Percentiles rank a stretch among this genome's conserved stretches.
Conservation (phyloP, 2,113 vertebrate species). For the Daboia siamensis region DNA sequence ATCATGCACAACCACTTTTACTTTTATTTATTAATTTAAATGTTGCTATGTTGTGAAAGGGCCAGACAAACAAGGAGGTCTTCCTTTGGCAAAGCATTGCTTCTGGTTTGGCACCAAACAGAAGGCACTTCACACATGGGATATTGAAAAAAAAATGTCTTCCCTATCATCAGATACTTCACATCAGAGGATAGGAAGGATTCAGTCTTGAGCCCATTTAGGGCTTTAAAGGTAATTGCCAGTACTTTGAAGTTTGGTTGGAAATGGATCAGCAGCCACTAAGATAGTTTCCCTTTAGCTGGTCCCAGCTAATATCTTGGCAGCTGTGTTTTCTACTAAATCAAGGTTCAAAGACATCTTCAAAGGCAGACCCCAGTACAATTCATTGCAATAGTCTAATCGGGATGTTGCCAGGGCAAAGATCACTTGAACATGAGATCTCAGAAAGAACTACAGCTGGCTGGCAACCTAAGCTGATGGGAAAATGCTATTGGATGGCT, state of each 20-base stretch:
- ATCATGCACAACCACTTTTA: background rate
- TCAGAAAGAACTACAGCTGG: background rate
- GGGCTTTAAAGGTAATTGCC: background rate
- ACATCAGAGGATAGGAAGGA: conserved; percentile 1
- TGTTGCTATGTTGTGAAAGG: background rate
- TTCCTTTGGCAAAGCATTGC: background rate
- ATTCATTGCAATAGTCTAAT: background rate
- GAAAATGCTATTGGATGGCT: background rate
- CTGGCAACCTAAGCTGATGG: background rate
- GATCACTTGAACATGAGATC: background rate
- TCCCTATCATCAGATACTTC: background rate
- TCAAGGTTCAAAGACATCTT: background rate
- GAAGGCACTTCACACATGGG: background rate
- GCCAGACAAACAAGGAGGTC: background rate
- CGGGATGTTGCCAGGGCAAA: background rate
- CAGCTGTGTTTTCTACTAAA: background rate
- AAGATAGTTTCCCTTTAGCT: background rate
- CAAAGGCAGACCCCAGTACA: background rate
- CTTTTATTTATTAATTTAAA: background rate
- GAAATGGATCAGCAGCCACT: background rate
- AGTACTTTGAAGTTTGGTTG: conserved; percentile 1
- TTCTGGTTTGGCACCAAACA: background rate
- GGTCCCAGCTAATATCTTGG: background rate
- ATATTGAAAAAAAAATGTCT: background rate
- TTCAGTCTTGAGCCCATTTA: conserved; percentile 1